Evolutionary conservation across 2,113 vertebrate species (phyloP).

Genomic region (Noturus placidus): DNA sequence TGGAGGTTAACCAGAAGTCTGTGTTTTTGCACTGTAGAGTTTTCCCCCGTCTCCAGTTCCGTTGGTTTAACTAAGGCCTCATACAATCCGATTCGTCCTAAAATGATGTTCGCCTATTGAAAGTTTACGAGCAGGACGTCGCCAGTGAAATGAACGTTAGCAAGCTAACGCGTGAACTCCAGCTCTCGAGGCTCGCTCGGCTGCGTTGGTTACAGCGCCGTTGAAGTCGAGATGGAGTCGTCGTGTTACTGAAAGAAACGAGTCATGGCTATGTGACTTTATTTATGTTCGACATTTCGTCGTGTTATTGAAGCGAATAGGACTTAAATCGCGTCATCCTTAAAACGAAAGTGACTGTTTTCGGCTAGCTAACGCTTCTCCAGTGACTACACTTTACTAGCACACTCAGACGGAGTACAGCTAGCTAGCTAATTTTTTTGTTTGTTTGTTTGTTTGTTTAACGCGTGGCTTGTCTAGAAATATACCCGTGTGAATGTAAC

Average conservation of each 20-base stretch:
- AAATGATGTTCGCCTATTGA: neutral
- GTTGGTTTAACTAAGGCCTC: neutral
- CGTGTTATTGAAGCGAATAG: neutral
- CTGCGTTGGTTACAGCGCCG: neutral
- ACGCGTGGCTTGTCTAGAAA: neutral
- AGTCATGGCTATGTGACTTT: neutral
- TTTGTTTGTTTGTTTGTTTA: too few species aligned
- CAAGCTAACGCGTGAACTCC: constrained; percentile 25
- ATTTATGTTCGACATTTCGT: neutral
- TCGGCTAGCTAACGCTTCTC: constrained; percentile 12
- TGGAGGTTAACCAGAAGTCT: neutral
- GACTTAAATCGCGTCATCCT: neutral
- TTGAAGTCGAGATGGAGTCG: neutral
- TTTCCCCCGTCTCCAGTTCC: too few species aligned
- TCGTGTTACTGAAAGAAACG: neutral
- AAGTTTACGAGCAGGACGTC: constrained; percentile 26
- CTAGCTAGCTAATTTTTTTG: neutral
- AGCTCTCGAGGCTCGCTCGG: neutral
- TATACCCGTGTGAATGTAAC: neutral
- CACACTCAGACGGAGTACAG: neutral
- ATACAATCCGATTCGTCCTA: too few species aligned
- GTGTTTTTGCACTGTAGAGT: neutral
- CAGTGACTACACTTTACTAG: neutral
- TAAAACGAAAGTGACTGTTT: constrained; percentile 16
- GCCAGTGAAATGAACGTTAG: constrained; percentile 4